phyloP scores from a whole-genome alignment of 2,888 invertebrate genomes.

The Entomobrya proxima region DNA sequence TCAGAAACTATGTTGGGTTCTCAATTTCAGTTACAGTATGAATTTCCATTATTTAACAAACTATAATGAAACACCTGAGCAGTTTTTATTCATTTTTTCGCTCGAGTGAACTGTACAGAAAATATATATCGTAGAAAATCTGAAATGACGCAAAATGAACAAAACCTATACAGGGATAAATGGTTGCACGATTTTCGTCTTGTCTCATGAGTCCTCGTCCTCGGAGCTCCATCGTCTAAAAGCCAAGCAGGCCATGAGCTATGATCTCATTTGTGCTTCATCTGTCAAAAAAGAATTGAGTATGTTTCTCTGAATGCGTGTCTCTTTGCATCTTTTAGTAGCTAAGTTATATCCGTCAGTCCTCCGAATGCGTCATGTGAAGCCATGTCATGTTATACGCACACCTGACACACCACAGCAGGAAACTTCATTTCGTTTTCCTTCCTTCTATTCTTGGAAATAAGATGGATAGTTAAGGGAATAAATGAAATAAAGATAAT shows the following conservation, averaged over 20 bases:
- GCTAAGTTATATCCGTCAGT: neutral
- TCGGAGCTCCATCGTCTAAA: neutral
- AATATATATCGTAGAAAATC: too few relatives aligned
- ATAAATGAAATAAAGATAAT: neutral
- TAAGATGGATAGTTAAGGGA: neutral
- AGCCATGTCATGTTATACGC: neutral
- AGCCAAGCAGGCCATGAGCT: neutral
- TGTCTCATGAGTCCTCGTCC: neutral
- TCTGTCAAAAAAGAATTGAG: conserved; percentile 51
- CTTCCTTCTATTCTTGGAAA: neutral
- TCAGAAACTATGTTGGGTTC: too few relatives aligned
- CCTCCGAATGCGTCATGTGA: neutral
- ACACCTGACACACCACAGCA: neutral
- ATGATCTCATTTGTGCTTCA: conserved; percentile 52
- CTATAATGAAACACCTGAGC: too few relatives aligned
- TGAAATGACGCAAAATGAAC: too few relatives aligned
- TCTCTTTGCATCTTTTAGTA: neutral
- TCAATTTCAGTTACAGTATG: too few relatives aligned
- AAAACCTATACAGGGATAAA: too few relatives aligned
- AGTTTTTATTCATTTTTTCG: too few relatives aligned
- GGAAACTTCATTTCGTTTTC: neutral
- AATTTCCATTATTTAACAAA: too few relatives aligned
- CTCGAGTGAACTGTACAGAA: too few relatives aligned
- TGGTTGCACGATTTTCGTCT: neutral
- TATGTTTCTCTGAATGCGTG: conserved; percentile 4